Conservation (phyloP, 1,140 invertebrate genomes). For the Pteromalus puparum region DNA sequence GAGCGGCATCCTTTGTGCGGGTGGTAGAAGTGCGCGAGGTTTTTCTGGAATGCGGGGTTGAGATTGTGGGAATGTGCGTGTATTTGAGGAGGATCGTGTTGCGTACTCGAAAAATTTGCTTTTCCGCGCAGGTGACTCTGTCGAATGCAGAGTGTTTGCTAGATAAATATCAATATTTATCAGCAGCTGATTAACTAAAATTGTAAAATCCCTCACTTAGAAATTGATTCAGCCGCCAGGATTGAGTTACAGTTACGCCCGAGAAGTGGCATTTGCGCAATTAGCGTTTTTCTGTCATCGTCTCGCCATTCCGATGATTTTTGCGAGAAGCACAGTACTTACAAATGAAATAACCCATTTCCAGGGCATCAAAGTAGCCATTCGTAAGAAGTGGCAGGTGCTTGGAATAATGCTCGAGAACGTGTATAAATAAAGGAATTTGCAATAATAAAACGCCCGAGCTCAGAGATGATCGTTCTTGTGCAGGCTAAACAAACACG, state of each 20-base stretch:
- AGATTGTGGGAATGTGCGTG: background rate
- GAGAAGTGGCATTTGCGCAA: background rate
- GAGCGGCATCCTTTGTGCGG: background rate
- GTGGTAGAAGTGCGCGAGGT: background rate
- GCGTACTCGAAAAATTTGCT: background rate
- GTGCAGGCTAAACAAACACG: background rate
- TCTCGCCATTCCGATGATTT: background rate
- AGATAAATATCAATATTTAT: too few relatives aligned
- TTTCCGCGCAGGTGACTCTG: too few relatives aligned
- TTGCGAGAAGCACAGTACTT: background rate
- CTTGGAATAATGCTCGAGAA: background rate
- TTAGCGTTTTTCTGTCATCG: constrained; percentile 5
- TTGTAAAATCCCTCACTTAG: background rate
- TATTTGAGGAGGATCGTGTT: background rate
- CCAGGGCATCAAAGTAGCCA: background rate
- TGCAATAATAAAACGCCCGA: background rate
- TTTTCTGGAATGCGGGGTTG: background rate
- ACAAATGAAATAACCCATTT: background rate
- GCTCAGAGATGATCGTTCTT: background rate
- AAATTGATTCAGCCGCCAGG: background rate
- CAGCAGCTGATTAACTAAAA: too few relatives aligned
- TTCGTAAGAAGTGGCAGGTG: background rate
- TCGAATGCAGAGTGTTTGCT: too few relatives aligned
- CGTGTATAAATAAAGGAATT: background rate
- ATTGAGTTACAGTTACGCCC: background rate